These are phyloP conservation scores for Petrocephalus microphthalmus DNA, from an alignment of 2,113 vertebrate genomes.

Conservation along the genomic window DNA sequence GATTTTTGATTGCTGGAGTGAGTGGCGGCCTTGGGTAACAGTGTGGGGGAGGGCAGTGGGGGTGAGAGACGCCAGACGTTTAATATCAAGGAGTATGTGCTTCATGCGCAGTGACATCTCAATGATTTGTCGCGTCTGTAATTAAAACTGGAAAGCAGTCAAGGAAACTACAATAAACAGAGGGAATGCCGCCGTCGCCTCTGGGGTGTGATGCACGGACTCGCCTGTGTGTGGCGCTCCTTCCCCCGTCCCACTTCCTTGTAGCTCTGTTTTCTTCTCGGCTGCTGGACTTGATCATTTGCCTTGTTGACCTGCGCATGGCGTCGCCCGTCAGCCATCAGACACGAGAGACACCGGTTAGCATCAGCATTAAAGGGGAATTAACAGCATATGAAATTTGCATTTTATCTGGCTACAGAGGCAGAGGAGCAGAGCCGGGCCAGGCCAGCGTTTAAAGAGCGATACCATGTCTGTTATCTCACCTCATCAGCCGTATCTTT, in stretches of 20 bases:
- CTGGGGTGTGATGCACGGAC: background rate
- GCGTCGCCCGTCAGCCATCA: constrained; percentile 67
- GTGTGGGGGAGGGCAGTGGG: background rate
- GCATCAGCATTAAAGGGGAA: constrained; percentile 72
- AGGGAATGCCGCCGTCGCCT: background rate
- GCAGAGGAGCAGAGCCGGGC: constrained; percentile 77
- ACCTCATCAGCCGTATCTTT: background rate
- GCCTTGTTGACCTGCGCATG: constrained; percentile 63
- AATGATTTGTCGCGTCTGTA: background rate
- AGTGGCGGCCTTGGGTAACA: background rate
- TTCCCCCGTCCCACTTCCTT: background rate
- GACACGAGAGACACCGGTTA: constrained; percentile 70
- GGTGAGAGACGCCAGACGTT: background rate
- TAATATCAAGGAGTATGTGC: background rate
- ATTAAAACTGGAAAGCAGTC: constrained; percentile 14
- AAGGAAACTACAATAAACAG: background rate
- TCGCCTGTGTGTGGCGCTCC: background rate
- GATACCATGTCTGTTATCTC: background rate
- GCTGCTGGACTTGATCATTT: constrained; percentile 58
- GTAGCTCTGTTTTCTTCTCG: background rate
- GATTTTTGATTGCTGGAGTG: constrained; percentile 25
- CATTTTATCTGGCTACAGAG: constrained; percentile 80
- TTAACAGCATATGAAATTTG: constrained; percentile 77
- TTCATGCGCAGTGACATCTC: constrained; percentile 6
- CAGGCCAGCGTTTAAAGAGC: background rate